phyloP scores from a whole-genome alignment of 2,888 invertebrate species.

The Vanessa cardui region DNA sequence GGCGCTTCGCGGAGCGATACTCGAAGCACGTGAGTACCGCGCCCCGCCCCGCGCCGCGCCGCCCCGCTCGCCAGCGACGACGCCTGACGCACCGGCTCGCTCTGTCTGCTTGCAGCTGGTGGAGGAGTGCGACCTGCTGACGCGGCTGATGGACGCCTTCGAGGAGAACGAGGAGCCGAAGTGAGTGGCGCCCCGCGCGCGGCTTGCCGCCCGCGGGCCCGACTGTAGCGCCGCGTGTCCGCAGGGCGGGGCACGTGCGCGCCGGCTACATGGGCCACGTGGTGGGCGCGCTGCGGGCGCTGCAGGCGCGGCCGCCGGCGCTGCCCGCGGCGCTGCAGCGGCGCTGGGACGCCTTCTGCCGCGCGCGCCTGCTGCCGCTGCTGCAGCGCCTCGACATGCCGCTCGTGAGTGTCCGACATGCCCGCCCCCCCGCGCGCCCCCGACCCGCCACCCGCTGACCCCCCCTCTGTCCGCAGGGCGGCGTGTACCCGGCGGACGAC shows the following conservation, averaged over 20 bases:
- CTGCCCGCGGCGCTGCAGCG: constrained; percentile 33
- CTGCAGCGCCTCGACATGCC: constrained; percentile 60
- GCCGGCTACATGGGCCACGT: constrained; percentile 47
- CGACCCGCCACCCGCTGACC: constrained; percentile 55
- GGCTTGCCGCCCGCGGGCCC: background rate
- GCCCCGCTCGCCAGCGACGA: background rate
- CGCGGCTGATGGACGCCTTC: constrained; percentile 91
- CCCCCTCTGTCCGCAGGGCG: constrained; percentile 63
- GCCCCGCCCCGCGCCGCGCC: background rate
- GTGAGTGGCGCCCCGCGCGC: constrained; percentile 81
- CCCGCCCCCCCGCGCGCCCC: background rate
- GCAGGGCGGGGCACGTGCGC: constrained; percentile 40
- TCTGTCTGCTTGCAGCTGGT: constrained; percentile 84
- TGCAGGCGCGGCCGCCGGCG: constrained; percentile 39
- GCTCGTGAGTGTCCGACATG: constrained; percentile 54
- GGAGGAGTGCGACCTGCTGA: constrained; percentile 89
- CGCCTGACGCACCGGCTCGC: background rate
- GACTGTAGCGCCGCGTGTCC: background rate
- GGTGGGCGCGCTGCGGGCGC: constrained; percentile 41
- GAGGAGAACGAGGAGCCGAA: constrained; percentile 89
- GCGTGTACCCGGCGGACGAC: constrained; percentile 67
- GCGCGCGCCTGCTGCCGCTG: constrained; percentile 50
- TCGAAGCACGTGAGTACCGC: constrained; percentile 56
- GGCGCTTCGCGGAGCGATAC: constrained; percentile 46
- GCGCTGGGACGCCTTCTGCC: constrained; percentile 54